Base-by-base conservation (phyloP, 2,888 invertebrate genomes). In the Lacanobia oleracea region DNA sequence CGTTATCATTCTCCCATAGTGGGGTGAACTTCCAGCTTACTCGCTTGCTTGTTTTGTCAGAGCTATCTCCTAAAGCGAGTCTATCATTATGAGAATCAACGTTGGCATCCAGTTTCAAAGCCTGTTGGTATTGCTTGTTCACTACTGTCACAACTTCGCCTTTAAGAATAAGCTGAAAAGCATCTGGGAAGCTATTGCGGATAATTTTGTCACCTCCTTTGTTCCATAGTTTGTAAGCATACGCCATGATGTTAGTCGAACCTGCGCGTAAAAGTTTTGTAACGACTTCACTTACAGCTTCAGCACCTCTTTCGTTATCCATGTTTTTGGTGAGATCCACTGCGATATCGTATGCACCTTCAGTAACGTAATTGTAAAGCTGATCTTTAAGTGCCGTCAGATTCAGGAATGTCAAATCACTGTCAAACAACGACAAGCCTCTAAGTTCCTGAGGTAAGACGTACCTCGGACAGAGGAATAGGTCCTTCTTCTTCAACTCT, bases 21-120 rank as follows among this genome's bases (percentile, higher is more conserved):
- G 92, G 87, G 14, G 77, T 63, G 1, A 91, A 43, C 56, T 82
- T 84, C 92, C 92, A 92, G 51, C 72, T 78, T 0, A 90, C 81
- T 71, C 72, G 78, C 10, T 43, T 71, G 18, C 80, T 85, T 6
- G 77, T 79, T 57, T 79, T 80, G 23, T 88, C 87, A 5, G 57
- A 64, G 0, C 57, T 67, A 37, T 89, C 88, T 4, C 90, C 90
- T 82, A 77, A 85, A 5, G 80, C 88, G 33, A 77, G 66, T 59
- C 82, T 87, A 53, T 88, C 83, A 21, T 76, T 77, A 10, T 79
- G 33, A 0, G 45, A 18, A 59, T 86, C 84, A 16, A 63, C 53
- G 10, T 69, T 71, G 0, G 51, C 65, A 53, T 84, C 88, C 5
- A 91, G 54, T 69, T 86, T 91, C 5, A 91, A 57, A 23, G 87